Evolutionary conservation across 2,797 vertebrate species (phyloP).

Genomic region (Danio jaintianensis): DNA sequence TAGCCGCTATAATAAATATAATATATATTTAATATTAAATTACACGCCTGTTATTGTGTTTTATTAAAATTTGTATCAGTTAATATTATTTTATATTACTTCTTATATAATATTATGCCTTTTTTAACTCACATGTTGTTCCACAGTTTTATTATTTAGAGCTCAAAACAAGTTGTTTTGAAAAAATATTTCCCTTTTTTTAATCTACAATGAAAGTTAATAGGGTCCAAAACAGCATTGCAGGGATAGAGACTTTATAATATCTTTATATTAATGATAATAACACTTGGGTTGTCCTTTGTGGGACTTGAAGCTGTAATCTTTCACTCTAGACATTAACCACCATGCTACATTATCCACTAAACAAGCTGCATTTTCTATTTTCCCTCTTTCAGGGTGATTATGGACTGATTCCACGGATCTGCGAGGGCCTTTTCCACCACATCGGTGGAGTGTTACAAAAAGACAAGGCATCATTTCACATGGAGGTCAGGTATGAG

Average conservation of each 20-base stretch:
- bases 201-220: not conserved
- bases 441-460: slow-evolving; percentile 83
- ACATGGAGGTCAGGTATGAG: slow-evolving; percentile 91
- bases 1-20: too few species aligned
- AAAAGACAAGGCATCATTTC: slow-evolving; percentile 90
- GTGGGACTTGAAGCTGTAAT: not conserved
- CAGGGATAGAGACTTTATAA: not conserved
- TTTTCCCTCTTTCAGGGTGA: slow-evolving; percentile 81
- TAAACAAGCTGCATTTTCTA: not conserved
- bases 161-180: not conserved
- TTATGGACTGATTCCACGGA: slow-evolving; percentile 90
- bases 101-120: too few species aligned
- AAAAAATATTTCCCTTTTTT: not conserved
- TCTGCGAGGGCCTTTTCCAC: slow-evolving; percentile 93
- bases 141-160: not conserved
- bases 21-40: too few species aligned
- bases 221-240: not conserved
- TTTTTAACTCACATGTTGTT: not conserved
- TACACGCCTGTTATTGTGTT: too few species aligned
- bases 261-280: too few species aligned
- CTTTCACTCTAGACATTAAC: not conserved
- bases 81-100: too few species aligned
- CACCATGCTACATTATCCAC: not conserved
- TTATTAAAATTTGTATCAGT: too few species aligned
- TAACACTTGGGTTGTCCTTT: not conserved